phyloP scores from a whole-genome alignment of 2,113 vertebrate species.

The Notothenia coriiceps region DNA sequence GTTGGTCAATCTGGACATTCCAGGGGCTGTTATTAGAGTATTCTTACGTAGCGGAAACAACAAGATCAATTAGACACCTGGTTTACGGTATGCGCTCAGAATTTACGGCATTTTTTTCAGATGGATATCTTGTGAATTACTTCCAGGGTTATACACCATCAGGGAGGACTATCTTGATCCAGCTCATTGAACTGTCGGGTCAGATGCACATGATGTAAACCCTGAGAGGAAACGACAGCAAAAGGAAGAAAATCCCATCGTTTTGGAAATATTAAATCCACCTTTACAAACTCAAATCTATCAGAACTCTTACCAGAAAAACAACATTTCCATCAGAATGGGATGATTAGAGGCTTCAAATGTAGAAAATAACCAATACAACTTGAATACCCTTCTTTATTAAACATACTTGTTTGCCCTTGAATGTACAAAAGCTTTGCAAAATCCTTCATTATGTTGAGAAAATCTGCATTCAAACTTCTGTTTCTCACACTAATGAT shows the following conservation, averaged over 20 bases:
- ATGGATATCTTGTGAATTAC: constrained; percentile 16
- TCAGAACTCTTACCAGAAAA: background rate
- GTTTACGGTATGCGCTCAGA: background rate
- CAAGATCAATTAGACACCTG: too few species aligned
- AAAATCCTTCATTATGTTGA: background rate
- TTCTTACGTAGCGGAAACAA: too few species aligned
- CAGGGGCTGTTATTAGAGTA: too few species aligned
- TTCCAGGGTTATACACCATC: background rate
- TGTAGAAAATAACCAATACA: background rate
- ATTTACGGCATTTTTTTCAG: background rate
- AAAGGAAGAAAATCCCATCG: background rate
- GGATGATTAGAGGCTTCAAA: background rate
- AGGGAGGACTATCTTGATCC: background rate
- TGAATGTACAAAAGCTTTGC: background rate
- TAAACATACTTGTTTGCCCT: background rate
- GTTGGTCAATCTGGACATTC: too few species aligned
- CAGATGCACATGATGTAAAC: background rate
- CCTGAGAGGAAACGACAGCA: constrained; percentile 1
- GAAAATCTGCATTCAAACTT: constrained; percentile 6
- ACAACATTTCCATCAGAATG: background rate
- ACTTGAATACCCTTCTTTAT: background rate
- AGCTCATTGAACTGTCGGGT: constrained; percentile 9
- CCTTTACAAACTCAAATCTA: background rate
- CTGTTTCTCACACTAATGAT: constrained; percentile 18
- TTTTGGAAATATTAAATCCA: background rate